phyloP scores from a whole-genome alignment of 1,140 invertebrate genomes.

The Scaptomyza hsui region DNA sequence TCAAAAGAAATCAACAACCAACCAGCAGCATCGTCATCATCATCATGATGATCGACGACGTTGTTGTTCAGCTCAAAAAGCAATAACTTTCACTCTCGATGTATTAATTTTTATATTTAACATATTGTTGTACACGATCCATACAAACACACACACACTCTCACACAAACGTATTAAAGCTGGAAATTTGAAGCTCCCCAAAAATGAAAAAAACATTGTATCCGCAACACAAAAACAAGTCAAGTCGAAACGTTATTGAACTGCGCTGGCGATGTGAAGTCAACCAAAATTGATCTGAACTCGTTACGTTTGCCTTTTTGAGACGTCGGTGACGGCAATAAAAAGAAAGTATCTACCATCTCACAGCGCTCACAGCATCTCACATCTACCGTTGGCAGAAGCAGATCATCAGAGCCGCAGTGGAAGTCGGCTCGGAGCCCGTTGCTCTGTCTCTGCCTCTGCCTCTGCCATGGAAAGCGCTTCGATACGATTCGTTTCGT shows the following conservation, averaged over 20 bases:
- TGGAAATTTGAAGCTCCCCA: conserved; percentile 59
- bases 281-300: conserved; percentile 82
- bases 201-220: conserved; percentile 28
- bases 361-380: conserved; percentile 22
- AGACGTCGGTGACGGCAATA: conserved; percentile 63
- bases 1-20: conserved; percentile 67
- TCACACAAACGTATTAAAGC: conserved; percentile 17
- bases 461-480: conserved; percentile 49
- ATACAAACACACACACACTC: conserved; percentile 38
- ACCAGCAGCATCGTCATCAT: conserved; percentile 22
- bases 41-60: conserved; percentile 65
- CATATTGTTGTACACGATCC: conserved; percentile 75
- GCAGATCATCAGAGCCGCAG: conserved; percentile 30
- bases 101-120: conserved; percentile 83
- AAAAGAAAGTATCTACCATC: conserved; percentile 79
- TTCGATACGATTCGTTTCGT: conserved; percentile 66
- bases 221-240: conserved; percentile 58
- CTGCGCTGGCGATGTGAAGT: conserved; percentile 62
- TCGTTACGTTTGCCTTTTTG: conserved; percentile 75
- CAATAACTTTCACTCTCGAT: conserved; percentile 84
- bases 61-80: conserved; percentile 57
- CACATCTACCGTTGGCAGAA: conserved; percentile 25
- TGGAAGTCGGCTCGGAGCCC: conserved; percentile 10
- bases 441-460: too few relatives aligned
- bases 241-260: conserved; percentile 69